Conservation (phyloP, 2,888 invertebrate species). For the Drosophila suboccidentalis region DNA sequence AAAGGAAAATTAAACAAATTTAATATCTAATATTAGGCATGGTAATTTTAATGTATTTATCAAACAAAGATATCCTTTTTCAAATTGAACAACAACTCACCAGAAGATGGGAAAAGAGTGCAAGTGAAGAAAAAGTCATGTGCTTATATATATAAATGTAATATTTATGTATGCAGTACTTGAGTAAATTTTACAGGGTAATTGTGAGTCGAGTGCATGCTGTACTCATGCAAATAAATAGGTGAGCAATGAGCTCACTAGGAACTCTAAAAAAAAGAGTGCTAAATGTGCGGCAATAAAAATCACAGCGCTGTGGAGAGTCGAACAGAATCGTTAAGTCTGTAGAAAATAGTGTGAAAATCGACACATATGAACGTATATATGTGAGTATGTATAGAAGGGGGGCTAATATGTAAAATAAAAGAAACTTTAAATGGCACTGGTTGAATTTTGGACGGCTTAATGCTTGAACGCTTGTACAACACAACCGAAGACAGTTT, state of each 20-base stretch:
- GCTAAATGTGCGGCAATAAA: conserved; percentile 75
- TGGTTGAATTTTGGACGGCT: conserved; percentile 70
- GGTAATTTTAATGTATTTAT: too few species aligned
- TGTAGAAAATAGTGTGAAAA: conserved; percentile 81
- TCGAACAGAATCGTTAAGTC: conserved; percentile 73
- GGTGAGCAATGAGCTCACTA: conserved; percentile 37
- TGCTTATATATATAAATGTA: too few species aligned
- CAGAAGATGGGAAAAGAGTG: too few species aligned
- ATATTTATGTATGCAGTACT: too few species aligned
- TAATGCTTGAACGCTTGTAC: conserved; percentile 64
- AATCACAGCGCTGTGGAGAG: conserved; percentile 49
- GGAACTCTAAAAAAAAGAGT: conserved; percentile 44
- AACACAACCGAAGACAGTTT: conserved; percentile 76
- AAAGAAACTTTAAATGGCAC: conserved; percentile 73
- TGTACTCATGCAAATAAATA: conserved; percentile 50
- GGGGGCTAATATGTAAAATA: conserved; percentile 49
- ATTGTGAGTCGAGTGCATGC: background rate
- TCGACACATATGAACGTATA: conserved; percentile 28
- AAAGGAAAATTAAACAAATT: too few species aligned
- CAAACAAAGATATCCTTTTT: too few species aligned
- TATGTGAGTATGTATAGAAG: background rate
- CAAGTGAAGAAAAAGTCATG: too few species aligned
- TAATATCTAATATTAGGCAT: too few species aligned
- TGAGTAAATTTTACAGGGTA: conserved; percentile 7
- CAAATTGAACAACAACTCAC: too few species aligned